phyloP scores from a whole-genome alignment of 2,113 vertebrate species.

The Dicentrarchus labrax region DNA sequence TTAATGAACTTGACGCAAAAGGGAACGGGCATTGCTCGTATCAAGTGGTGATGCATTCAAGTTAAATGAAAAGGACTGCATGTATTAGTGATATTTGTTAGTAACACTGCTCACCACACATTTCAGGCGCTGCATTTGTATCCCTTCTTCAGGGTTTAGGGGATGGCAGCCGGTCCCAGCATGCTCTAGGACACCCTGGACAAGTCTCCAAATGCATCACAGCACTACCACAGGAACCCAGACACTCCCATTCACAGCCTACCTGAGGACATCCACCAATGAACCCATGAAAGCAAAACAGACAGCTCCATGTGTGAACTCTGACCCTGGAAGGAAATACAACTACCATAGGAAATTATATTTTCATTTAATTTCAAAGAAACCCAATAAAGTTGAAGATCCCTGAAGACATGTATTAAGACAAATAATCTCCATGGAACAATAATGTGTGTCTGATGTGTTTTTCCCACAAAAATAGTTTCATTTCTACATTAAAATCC shows the following conservation, averaged over 20 bases:
- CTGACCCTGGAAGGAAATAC: not conserved
- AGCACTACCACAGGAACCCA: not conserved
- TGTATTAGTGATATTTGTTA: not conserved
- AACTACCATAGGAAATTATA: not conserved
- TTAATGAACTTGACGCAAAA: not conserved
- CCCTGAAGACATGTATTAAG: too few species aligned
- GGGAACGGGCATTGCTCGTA: not conserved
- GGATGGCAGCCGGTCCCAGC: not conserved
- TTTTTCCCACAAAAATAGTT: too few species aligned
- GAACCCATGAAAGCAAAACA: not conserved
- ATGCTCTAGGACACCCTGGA: conserved; percentile 10
- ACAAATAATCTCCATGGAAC: too few species aligned
- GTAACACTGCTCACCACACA: not conserved
- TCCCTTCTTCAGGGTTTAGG: not conserved
- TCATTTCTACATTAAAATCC: too few species aligned
- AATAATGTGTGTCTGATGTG: too few species aligned
- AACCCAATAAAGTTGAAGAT: not conserved
- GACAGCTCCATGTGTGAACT: not conserved
- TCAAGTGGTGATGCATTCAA: conserved; percentile 21
- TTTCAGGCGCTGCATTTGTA: not conserved
- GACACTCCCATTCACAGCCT: conserved; percentile 7
- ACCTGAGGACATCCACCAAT: not conserved
- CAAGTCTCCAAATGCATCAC: conserved; percentile 17
- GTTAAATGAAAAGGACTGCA: conserved; percentile 1
- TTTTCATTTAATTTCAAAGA: not conserved